Evolutionary conservation across 2,797 vertebrate species (phyloP), one percentile per base, ranked within the genome.

Genomic region (Chiroxiphia lanceolata): DNA sequence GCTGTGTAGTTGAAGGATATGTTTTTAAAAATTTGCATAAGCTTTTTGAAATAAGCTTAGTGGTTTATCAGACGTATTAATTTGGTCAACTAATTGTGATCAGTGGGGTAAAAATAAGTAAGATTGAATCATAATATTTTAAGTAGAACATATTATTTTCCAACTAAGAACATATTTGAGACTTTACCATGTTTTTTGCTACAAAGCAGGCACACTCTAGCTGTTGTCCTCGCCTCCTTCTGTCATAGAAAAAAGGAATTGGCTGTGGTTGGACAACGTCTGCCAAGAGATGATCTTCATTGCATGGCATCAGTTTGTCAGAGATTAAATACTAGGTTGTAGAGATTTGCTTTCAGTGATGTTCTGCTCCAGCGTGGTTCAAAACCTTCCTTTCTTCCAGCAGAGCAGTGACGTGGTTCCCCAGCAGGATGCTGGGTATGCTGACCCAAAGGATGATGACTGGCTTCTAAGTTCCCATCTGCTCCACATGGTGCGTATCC

Each of bases 391-490:
- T 74, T 87, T 76, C 81, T 70, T 89, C 74, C 89, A 79, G 90
- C 78, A 89, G 71, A 83, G 65, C 59, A 74, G 47, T 96, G 94
- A 96, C 8, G 26, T 83, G 56, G 23, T 59, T 96, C 38, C 78
- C 53, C 93, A 91, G 94, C 1, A 0, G 94, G 83, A 76, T 56
- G 47, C 11, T 76, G 82, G 75, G 83, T 54, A 71, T 25, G 19
- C 51, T 83, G 81, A 89, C 86, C 61, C 83, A 67, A 65, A 75
- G 81, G 56, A 87, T 64, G 89, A 21, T 38, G 87, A 50, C 75
- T 78, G 47, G 33, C 20, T 92, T 82, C 89, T 50, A 34, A 90
- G 71, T 42, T 83, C 78, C 92, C 83, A 90, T 92, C 92, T 95
- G 90, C 93, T 89, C 9, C 0, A 27, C 56, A 40, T n/a, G 44